These are phyloP conservation scores for Drosophila willistoni DNA, from an alignment of 1,140 invertebrate species.

Conservation along the genomic window DNA sequence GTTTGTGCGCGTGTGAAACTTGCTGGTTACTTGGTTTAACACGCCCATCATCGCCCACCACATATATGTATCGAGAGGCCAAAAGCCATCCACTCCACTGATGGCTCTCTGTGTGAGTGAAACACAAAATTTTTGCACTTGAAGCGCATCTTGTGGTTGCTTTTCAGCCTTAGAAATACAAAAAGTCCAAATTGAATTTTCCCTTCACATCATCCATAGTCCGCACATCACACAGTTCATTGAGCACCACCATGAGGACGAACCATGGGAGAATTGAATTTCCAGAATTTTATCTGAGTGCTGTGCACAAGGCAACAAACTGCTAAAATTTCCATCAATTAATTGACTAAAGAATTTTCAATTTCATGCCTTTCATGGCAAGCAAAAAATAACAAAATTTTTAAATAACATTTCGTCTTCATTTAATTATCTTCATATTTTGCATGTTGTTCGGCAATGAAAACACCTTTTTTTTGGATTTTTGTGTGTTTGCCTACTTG, in stretches of 20 bases:
- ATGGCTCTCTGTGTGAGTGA: constrained; percentile 19
- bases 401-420: not conserved
- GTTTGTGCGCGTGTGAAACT: constrained; percentile 46
- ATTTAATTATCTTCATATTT: constrained; percentile 1
- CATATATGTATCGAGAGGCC: constrained; percentile 32
- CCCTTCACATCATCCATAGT: constrained; percentile 1
- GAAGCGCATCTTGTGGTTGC: constrained; percentile 36
- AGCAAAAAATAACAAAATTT: not conserved
- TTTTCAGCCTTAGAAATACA: constrained; percentile 51
- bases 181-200: constrained; percentile 59
- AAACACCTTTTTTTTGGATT: too few species aligned
- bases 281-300: not conserved
- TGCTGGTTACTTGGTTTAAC: constrained; percentile 52
- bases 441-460: not conserved
- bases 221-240: constrained; percentile 46
- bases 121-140: constrained; percentile 22
- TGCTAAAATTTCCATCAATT: constrained; percentile 6
- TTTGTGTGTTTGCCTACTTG: too few species aligned
- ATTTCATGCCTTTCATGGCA: not conserved
- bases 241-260: constrained; percentile 26
- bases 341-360: constrained; percentile 10
- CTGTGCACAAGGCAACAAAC: not conserved
- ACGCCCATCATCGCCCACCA: constrained; percentile 38
- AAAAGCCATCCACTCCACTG: constrained; percentile 26
- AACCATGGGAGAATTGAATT: not conserved